Evolutionary conservation across 2,797 vertebrate genomes (phyloP).

Genomic region (Vipera latastei): DNA sequence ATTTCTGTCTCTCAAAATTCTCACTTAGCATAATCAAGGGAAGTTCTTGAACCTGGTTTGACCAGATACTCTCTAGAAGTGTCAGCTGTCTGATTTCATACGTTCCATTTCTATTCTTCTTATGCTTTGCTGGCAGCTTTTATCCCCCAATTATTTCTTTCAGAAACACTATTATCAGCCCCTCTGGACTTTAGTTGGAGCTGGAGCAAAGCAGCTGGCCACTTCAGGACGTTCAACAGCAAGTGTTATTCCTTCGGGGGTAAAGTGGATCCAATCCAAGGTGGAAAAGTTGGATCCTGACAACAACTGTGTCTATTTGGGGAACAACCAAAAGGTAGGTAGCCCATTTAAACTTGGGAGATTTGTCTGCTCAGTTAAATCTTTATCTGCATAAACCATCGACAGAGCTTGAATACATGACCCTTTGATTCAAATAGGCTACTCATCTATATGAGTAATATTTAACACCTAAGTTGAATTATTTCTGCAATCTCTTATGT

Average conservation of each 20-base stretch:
- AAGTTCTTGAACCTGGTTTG: neutral
- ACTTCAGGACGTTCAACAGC: constrained; percentile 79
- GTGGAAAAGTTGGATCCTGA: constrained; percentile 87
- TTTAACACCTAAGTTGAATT: neutral
- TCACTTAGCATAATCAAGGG: neutral
- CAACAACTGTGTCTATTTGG: constrained; percentile 80
- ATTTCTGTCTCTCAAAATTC: neutral
- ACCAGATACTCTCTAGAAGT: too few species aligned
- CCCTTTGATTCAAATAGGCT: neutral
- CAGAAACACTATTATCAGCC: constrained; percentile 98
- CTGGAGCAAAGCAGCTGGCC: constrained; percentile 83
- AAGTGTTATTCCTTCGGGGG: constrained; percentile 85
- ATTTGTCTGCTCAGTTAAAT: neutral
- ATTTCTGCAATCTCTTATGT: neutral
- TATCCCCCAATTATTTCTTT: neutral
- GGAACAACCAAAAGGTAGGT: constrained; percentile 86
- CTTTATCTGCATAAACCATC: neutral
- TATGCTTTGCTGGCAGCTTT: neutral
- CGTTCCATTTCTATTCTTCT: neutral
- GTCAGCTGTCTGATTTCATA: neutral
- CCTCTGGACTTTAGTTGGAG: constrained; percentile 94
- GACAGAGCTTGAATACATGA: neutral
- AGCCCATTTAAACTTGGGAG: neutral
- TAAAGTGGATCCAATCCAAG: constrained; percentile 87
- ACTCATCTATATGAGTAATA: neutral